These are phyloP conservation scores for Patagioenas fasciata DNA, from an alignment of 2,113 vertebrate genomes.

Conservation along the genomic window DNA sequence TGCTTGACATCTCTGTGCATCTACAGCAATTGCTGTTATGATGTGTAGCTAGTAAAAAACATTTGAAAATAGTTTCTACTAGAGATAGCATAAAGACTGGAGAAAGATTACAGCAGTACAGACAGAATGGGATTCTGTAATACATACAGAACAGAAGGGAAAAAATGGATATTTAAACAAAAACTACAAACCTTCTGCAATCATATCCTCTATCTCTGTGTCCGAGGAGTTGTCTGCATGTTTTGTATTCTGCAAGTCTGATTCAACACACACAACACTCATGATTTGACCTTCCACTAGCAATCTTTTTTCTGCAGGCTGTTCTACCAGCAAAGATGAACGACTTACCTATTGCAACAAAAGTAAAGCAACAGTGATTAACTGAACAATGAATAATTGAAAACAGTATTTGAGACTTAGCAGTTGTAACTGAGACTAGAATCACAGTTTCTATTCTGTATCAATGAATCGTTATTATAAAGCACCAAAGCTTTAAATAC, in stretches of 20 bases:
- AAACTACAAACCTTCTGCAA: conserved; percentile 81
- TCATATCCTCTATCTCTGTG: conserved; percentile 87
- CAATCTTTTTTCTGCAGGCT: conserved; percentile 82
- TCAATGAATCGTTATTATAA: background rate
- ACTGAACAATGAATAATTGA: background rate
- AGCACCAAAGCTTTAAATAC: background rate
- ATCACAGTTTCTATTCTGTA: background rate
- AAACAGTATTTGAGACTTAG: background rate
- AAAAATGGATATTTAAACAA: background rate
- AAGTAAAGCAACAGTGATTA: conserved; percentile 29
- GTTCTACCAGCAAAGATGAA: conserved; percentile 81
- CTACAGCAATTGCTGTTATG: background rate
- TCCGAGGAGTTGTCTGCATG: conserved; percentile 87
- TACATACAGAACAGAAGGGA: background rate
- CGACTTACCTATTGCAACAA: conserved; percentile 80
- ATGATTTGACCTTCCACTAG: conserved; percentile 82
- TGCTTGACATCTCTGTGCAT: background rate
- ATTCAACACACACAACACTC: conserved; percentile 80
- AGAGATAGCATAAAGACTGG: background rate
- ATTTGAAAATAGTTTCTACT: background rate
- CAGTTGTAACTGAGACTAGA: background rate
- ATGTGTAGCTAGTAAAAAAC: background rate
- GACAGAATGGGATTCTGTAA: background rate
- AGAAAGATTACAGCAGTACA: background rate
- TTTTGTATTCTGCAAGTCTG: conserved; percentile 82